These are phyloP conservation scores for Rutpela maculata DNA, from an alignment of 2,888 invertebrate genomes.

Conservation along the genomic window DNA sequence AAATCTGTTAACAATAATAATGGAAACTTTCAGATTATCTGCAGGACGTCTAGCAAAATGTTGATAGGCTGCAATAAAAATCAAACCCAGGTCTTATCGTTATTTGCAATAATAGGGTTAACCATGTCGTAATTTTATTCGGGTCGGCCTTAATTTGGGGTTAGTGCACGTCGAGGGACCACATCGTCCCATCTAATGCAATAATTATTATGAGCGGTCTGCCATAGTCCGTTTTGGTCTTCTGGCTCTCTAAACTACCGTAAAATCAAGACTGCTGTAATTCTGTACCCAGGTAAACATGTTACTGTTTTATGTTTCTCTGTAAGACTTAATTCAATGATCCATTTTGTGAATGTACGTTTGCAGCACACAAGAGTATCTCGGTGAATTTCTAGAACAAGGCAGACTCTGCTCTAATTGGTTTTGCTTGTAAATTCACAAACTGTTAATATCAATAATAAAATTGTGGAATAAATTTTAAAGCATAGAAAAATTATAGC, in stretches of 20 bases:
- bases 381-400: neutral
- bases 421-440: neutral
- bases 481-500: neutral
- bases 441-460: neutral
- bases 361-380: neutral
- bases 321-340: slow-evolving; percentile 33
- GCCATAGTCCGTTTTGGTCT: slow-evolving; percentile 18
- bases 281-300: slow-evolving; percentile 37
- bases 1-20: too few relatives aligned
- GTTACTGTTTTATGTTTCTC: slow-evolving; percentile 15
- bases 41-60: neutral
- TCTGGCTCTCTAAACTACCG: slow-evolving; percentile 18
- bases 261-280: slow-evolving; percentile 42
- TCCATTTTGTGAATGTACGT: slow-evolving; percentile 21
- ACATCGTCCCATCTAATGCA: slow-evolving; percentile 39
- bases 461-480: neutral
- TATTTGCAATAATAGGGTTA: slow-evolving; percentile 40
- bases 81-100: slow-evolving; percentile 34
- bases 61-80: slow-evolving; percentile 26
- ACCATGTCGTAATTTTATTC: slow-evolving; percentile 39
- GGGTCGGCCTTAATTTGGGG: slow-evolving; percentile 40
- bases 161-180: slow-evolving; percentile 37
- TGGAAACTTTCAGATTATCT: too few relatives aligned
- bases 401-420: neutral
- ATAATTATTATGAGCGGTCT: slow-evolving; percentile 44